These are phyloP conservation scores for Pipistrellus pygmaeus DNA, from an alignment of 2,797 vertebrate genomes.

Conservation along the genomic window DNA sequence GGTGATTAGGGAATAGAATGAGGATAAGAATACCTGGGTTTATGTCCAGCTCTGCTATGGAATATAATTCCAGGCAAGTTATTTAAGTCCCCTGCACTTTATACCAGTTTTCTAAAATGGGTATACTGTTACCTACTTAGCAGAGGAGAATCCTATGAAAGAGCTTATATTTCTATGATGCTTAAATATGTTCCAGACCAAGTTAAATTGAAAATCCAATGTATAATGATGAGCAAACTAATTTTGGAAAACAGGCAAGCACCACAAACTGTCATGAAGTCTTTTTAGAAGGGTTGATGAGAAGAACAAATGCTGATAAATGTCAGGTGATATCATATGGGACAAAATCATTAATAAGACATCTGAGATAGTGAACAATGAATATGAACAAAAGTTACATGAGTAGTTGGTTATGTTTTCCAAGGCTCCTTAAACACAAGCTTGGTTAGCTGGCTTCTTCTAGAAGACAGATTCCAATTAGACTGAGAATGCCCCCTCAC, in stretches of 20 bases:
- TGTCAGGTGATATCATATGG: not conserved
- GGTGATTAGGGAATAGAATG: conserved; percentile 12
- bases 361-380: not conserved
- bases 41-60: not conserved
- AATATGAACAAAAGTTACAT: not conserved
- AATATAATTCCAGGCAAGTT: conserved; percentile 3
- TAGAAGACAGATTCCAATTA: not conserved
- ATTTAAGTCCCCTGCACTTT: conserved; percentile 6
- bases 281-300: conserved; percentile 53
- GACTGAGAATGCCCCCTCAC: not conserved
- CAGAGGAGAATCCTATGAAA: conserved; percentile 52
- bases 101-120: conserved; percentile 34
- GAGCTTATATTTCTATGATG: conserved; percentile 65
- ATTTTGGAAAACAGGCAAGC: conserved; percentile 69
- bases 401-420: not conserved
- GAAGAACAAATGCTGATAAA: conserved; percentile 14
- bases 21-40: conserved; percentile 57
- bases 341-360: not conserved
- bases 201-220: conserved; percentile 73
- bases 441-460: not conserved
- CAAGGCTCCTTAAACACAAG: not conserved
- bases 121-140: conserved; percentile 49
- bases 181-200: conserved; percentile 70
- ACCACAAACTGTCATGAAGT: conserved; percentile 29
- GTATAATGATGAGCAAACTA: conserved; percentile 57